Base-by-base conservation (phyloP, 2,113 vertebrate genomes). In the Entelurus aequoreus region DNA sequence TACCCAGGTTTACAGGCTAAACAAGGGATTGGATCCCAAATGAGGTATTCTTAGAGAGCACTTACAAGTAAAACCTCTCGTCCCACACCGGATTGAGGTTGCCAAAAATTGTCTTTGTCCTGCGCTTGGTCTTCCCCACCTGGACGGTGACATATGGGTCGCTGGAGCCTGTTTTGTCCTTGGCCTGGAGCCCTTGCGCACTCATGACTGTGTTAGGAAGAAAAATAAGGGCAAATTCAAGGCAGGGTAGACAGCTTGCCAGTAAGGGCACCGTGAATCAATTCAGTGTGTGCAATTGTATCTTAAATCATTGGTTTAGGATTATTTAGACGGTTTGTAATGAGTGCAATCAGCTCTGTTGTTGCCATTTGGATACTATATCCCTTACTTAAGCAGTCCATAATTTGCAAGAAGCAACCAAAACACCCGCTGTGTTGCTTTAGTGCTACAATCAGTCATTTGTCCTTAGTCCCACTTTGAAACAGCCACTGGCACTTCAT, bases 81-180 rank as follows among this genome's bases (percentile, higher is more conserved):
- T 99, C 94, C 97, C 97, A 99, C 38, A 94, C 86, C 16, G 97
- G 97, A 82, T 99, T 99, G 72, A 99, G 90, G 80, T 99, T 99
- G 60, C 97, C 96, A 68, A 98, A 99, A 84, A 99, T 94, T 40
- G 97, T 99, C 88, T 96, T 98, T 6, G 97, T 98, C 69, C 97
- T 93, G 67, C 94, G 90, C 69, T 96, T 98, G 72, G 92, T 98
- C 87, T 98, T 99, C 48, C 97, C 97, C 77, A 99, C 93, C 87
- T 99, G 97, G 62, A 99, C 97, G 0, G 97, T 99, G 75, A 99
- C 97, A 9, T 99, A 99, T 0, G 97, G 97, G 73, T 99, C 97
- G 57, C 97, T 99, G 28, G 97, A 98, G 48, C 97, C 97, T 0
- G 97, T 99, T 89, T 98, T 99, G 81, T 99, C 97, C 82, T 99